phyloP scores from a whole-genome alignment of 2,888 invertebrate species.

The Autographa gamma region DNA sequence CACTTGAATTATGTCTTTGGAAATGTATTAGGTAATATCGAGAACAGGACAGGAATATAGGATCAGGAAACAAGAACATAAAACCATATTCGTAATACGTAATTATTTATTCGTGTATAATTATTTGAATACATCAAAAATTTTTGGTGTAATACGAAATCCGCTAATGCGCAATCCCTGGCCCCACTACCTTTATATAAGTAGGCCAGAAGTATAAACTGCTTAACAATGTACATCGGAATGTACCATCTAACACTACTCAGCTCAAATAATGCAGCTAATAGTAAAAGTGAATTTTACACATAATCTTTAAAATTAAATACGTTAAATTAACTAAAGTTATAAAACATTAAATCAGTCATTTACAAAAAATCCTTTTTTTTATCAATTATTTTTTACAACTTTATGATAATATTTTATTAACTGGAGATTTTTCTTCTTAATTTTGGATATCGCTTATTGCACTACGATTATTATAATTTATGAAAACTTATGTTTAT shows the following conservation, averaged over 20 bases:
- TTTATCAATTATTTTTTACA: slow-evolving; percentile 65
- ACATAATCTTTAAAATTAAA: slow-evolving; percentile 74
- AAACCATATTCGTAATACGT: slow-evolving; percentile 72
- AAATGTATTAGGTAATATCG: not conserved
- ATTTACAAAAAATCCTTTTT: slow-evolving; percentile 72
- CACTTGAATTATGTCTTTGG: too few species aligned
- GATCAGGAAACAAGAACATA: slow-evolving; percentile 47
- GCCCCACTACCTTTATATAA: slow-evolving; percentile 68
- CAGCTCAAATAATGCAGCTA: slow-evolving; percentile 68
- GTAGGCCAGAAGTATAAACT: slow-evolving; percentile 73
- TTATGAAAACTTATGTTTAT: slow-evolving; percentile 50
- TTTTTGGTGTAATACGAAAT: slow-evolving; percentile 86
- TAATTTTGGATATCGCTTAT: slow-evolving; percentile 72
- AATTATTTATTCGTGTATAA: slow-evolving; percentile 84
- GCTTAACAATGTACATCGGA: slow-evolving; percentile 81
- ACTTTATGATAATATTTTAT: slow-evolving; percentile 57
- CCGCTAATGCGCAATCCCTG: slow-evolving; percentile 75
- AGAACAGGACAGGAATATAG: not conserved
- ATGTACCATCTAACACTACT: slow-evolving; percentile 83
- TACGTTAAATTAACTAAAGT: slow-evolving; percentile 77
- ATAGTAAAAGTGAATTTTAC: slow-evolving; percentile 67
- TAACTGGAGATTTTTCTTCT: slow-evolving; percentile 58
- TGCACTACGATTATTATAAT: slow-evolving; percentile 66
- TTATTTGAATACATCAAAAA: slow-evolving; percentile 85
- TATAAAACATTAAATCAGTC: slow-evolving; percentile 82